Conservation (phyloP, 2,113 vertebrate genomes). For the Phaetusa simplex region DNA sequence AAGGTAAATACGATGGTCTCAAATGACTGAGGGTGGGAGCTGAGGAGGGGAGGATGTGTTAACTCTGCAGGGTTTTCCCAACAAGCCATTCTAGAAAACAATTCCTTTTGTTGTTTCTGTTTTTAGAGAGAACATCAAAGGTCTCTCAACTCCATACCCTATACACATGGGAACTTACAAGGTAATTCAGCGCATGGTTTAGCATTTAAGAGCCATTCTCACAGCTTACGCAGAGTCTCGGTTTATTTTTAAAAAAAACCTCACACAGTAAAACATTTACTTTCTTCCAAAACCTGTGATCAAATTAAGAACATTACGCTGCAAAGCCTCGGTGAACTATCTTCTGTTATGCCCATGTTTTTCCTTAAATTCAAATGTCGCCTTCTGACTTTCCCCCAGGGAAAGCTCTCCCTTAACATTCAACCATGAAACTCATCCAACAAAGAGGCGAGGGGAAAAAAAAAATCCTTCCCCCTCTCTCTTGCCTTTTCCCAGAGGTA, state of each 20-base stretch:
- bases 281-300: background rate
- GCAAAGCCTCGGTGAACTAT: background rate
- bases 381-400: background rate
- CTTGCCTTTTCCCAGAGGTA: background rate
- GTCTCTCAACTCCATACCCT: background rate
- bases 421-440: background rate
- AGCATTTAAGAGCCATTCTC: background rate
- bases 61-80: background rate
- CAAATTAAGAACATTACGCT: background rate
- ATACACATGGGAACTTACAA: background rate
- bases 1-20: background rate
- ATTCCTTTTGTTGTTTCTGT: background rate
- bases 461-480: background rate
- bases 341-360: background rate
- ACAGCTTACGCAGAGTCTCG: background rate
- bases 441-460: background rate
- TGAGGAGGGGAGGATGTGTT: background rate
- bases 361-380: background rate
- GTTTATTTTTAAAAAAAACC: background rate
- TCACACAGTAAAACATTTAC: background rate
- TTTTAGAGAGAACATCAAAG: background rate
- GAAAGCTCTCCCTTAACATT: background rate
- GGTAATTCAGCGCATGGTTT: background rate
- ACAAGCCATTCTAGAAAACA: background rate
- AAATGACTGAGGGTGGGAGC: background rate